These are phyloP conservation scores for Zhuqinia jingwanae DNA, from an alignment of 2,888 invertebrate species.

Conservation along the genomic window DNA sequence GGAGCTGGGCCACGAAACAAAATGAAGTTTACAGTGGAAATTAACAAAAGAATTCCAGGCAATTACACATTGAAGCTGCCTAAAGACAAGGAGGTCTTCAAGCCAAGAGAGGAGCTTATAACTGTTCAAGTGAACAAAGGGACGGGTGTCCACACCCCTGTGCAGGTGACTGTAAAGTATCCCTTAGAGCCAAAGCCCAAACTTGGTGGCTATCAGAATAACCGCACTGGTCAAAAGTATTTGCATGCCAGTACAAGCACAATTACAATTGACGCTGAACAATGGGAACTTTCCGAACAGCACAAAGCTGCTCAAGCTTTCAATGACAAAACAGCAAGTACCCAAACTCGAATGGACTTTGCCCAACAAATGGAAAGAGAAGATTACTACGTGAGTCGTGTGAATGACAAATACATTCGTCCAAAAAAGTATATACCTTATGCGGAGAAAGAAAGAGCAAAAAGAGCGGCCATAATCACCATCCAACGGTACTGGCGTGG, in stretches of 20 bases:
- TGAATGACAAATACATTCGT: constrained; percentile 59
- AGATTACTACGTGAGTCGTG: constrained; percentile 71
- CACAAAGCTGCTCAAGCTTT: constrained; percentile 73
- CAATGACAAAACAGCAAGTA: constrained; percentile 45
- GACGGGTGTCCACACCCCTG: constrained; percentile 81
- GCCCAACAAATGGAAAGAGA: constrained; percentile 76
- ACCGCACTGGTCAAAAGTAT: constrained; percentile 86
- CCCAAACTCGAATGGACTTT: constrained; percentile 71
- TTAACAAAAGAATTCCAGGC: constrained; percentile 72
- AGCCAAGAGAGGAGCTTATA: constrained; percentile 36
- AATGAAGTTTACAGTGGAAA: constrained; percentile 75
- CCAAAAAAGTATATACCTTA: constrained; percentile 67
- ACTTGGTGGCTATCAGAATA: constrained; percentile 90
- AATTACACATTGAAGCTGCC: constrained; percentile 70
- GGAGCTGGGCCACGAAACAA: constrained; percentile 71
- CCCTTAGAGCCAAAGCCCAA: constrained; percentile 87
- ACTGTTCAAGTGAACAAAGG: constrained; percentile 53
- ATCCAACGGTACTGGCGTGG: constrained; percentile 79
- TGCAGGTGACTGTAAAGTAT: constrained; percentile 85
- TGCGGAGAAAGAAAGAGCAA: constrained; percentile 56
- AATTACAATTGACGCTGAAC: constrained; percentile 35
- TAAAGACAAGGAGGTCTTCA: constrained; percentile 50
- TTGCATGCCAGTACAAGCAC: constrained; percentile 85
- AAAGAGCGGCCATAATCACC: constrained; percentile 69
- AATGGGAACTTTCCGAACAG: constrained; percentile 43